Evolutionary conservation across 2,797 vertebrate genomes (phyloP).

Genomic region (Micrastur ruficollis): DNA sequence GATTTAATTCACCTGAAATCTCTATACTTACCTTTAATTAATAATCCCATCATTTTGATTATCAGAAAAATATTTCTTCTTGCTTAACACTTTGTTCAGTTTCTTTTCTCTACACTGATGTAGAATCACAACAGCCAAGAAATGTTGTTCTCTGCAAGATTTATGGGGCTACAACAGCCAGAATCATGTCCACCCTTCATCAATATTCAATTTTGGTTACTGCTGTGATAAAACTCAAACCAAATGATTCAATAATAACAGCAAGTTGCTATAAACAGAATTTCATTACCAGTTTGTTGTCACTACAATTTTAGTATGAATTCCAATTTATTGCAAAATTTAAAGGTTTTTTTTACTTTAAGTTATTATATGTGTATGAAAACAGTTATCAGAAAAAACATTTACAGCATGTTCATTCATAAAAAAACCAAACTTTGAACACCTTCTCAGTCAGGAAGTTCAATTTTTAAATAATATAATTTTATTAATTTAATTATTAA

Average conservation of each 20-base stretch:
- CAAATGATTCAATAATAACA: neutral
- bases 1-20: neutral
- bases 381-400: neutral
- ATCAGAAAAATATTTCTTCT: neutral
- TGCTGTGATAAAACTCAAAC: neutral
- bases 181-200: neutral
- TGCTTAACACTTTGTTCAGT: neutral
- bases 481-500: no score
- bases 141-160: neutral
- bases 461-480: no score
- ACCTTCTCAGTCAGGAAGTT: neutral
- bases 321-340: neutral
- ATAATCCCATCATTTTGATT: neutral
- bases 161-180: neutral
- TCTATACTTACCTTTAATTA: neutral
- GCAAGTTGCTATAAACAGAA: neutral
- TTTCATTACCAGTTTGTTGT: neutral
- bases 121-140: neutral
- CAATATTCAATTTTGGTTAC: neutral
- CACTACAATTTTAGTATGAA: neutral
- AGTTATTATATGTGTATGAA: neutral
- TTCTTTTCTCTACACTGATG: neutral
- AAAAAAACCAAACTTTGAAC: neutral
- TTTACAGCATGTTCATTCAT: neutral
- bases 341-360: neutral